Conservation (phyloP, 1,140 invertebrate genomes). For the Leptinotarsa lineolata region DNA sequence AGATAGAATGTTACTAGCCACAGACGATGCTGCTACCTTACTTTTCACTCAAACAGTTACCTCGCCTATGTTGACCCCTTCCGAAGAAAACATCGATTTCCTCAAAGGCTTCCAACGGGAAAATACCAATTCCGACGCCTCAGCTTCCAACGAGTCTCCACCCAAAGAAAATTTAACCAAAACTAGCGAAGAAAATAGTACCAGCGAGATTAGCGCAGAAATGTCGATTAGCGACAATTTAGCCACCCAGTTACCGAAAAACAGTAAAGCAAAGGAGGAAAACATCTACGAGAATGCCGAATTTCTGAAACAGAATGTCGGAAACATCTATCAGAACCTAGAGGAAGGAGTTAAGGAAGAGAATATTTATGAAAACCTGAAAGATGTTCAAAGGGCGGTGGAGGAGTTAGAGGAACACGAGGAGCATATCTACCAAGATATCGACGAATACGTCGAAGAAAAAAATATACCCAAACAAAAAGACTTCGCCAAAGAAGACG, state of each 20-base stretch:
- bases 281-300: conserved; percentile 11
- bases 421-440: conserved; percentile 43
- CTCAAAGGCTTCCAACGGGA: conserved; percentile 51
- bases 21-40: conserved; percentile 50
- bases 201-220: conserved; percentile 26
- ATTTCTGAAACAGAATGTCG: conserved; percentile 14
- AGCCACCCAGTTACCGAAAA: not conserved
- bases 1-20: conserved; percentile 52
- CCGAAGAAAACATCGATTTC: conserved; percentile 56
- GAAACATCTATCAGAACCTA: conserved; percentile 43
- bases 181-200: conserved; percentile 18
- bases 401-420: conserved; percentile 28
- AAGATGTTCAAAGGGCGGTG: conserved; percentile 15
- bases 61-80: conserved; percentile 55
- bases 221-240: conserved; percentile 15
- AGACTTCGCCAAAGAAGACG: conserved; percentile 29
- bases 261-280: conserved; percentile 15
- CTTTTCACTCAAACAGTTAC: conserved; percentile 55
- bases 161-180: conserved; percentile 32
- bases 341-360: conserved; percentile 32
- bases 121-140: conserved; percentile 32
- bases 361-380: conserved; percentile 46
- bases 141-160: conserved; percentile 25
- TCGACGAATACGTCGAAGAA: conserved; percentile 30
- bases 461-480: conserved; percentile 9